These are phyloP conservation scores for Sebastes oblongus DNA, from an alignment of 2,797 vertebrate species.

Conservation along the genomic window DNA sequence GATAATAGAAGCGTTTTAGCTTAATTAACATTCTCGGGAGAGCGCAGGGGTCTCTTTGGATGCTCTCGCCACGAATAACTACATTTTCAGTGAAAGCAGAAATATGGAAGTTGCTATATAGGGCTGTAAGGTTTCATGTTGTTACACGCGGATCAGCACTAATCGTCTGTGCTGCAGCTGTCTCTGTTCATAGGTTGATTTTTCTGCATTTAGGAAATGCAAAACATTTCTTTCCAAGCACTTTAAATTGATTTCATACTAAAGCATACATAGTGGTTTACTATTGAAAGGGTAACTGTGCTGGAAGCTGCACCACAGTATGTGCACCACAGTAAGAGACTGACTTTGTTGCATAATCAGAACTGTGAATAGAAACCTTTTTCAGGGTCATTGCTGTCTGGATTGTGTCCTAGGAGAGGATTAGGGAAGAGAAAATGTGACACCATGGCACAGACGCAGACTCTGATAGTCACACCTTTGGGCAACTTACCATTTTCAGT, in stretches of 20 bases:
- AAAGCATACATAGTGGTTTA: not conserved
- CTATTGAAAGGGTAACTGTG: not conserved
- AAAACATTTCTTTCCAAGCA: not conserved
- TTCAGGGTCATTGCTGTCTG: constrained; percentile 12
- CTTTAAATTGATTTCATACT: not conserved
- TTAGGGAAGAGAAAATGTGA: constrained; percentile 1
- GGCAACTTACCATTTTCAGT: not conserved
- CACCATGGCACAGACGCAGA: not conserved
- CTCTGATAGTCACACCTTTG: constrained; percentile 3
- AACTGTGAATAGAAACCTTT: constrained; percentile 10
- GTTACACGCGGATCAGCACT: constrained; percentile 4
- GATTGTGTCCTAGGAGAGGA: not conserved
- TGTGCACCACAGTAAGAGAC: not conserved
- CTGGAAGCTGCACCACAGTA: not conserved
- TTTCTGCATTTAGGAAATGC: not conserved
- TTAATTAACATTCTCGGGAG: constrained; percentile 52
- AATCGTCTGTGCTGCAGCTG: not conserved
- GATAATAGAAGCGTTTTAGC: constrained; percentile 44
- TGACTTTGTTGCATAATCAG: constrained; percentile 18
- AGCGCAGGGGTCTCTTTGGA: constrained; percentile 5
- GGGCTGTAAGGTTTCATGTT: not conserved
- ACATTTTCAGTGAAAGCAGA: constrained; percentile 6
- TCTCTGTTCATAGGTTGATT: not conserved
- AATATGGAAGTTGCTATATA: not conserved
- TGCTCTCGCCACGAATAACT: constrained; percentile 1